Evolutionary conservation across 2,113 vertebrate species (phyloP).

Genomic region (Anseranas semipalmata): DNA sequence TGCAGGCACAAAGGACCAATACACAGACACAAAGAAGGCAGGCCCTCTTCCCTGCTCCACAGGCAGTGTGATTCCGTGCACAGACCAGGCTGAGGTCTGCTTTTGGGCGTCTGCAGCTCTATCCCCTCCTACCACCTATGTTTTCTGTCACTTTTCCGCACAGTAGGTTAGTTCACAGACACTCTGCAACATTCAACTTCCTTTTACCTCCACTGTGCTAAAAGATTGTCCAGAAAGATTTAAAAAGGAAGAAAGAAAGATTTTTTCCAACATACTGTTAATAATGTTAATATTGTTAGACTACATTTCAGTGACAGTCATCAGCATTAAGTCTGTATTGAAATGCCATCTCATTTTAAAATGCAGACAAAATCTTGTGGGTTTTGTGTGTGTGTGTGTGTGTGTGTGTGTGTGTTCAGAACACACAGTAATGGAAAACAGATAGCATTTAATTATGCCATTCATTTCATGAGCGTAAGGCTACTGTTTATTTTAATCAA

Average conservation of each 20-base stretch:
- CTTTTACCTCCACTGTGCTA: background rate
- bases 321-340: background rate
- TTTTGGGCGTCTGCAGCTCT: background rate
- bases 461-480: background rate
- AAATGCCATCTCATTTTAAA: background rate
- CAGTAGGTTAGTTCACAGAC: background rate
- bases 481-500: background rate
- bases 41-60: background rate
- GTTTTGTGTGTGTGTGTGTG: background rate
- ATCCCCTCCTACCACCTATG: background rate
- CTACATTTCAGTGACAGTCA: background rate
- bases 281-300: background rate
- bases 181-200: background rate
- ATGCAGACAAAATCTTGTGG: background rate
- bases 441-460: background rate
- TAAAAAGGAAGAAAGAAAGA: background rate
- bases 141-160: background rate
- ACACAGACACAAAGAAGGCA: fast-evolving
- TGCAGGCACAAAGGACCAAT: fast-evolving
- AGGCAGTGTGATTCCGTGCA: fast-evolving
- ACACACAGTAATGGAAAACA: background rate
- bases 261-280: background rate
- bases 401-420: background rate
- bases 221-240: background rate
- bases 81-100: background rate